Percentiles rank a stretch among this genome's conserved stretches.
Conservation (phyloP, 2,888 invertebrate genomes). For the Ypsolopha sequella region DNA sequence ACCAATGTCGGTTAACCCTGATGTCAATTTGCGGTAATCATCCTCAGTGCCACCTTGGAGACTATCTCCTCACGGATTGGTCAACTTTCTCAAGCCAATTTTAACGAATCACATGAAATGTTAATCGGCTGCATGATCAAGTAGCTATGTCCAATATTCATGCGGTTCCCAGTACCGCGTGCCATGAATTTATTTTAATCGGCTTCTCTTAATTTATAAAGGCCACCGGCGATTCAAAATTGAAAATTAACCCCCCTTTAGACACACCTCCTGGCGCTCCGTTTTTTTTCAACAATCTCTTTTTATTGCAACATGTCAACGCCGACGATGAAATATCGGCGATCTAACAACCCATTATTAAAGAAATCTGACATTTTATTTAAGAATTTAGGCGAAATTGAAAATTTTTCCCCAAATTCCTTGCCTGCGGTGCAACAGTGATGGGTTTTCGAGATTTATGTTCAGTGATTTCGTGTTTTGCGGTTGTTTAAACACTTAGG, state of each 20-base stretch:
- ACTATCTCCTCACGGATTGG: constrained; percentile 20
- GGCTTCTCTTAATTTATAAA: constrained; percentile 43
- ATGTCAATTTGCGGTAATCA: constrained; percentile 14
- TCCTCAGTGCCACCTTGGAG: constrained; percentile 22
- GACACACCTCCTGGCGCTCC: constrained; percentile 54
- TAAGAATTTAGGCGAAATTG: constrained; percentile 54
- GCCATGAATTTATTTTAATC: constrained; percentile 45
- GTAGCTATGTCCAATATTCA: constrained; percentile 43
- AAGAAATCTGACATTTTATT: constrained; percentile 58
- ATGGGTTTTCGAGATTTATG: constrained; percentile 59
- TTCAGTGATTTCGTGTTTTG: constrained; percentile 20
- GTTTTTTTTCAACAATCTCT: constrained; percentile 33
- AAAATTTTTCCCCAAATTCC: constrained; percentile 43
- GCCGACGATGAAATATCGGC: constrained; percentile 58
- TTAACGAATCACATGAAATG: constrained; percentile 40
- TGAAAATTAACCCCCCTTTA: constrained; percentile 64
- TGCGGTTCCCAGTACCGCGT: constrained; percentile 36
- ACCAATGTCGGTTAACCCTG: not conserved
- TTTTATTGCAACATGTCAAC: constrained; percentile 53
- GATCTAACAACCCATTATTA: constrained; percentile 64
- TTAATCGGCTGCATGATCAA: constrained; percentile 34
- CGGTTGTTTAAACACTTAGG: constrained; percentile 8
- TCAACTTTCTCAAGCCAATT: constrained; percentile 39
- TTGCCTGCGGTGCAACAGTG: constrained; percentile 48
- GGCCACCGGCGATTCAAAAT: constrained; percentile 60